A percentile compares a stretch with the other conserved stretches of the same genome.
These are phyloP conservation scores for Aromia moschata DNA, from an alignment of 2,888 invertebrate species.

Conservation along the genomic window DNA sequence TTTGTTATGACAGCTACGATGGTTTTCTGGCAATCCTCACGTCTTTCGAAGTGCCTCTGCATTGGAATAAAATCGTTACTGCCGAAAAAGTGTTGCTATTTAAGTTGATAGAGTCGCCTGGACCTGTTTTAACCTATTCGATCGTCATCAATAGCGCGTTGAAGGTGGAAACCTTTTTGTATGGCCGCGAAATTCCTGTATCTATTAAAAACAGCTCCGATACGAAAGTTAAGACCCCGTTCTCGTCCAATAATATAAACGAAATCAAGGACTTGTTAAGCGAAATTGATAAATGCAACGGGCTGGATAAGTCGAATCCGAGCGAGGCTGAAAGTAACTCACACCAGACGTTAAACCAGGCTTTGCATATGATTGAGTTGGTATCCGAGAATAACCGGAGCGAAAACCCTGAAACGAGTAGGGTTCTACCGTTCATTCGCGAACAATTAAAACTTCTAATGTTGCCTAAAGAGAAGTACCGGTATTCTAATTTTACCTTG, in stretches of 20 bases:
- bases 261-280: neutral
- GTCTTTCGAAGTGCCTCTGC: neutral
- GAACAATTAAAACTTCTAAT: neutral
- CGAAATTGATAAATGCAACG: neutral
- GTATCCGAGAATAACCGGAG: neutral
- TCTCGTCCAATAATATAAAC: no score
- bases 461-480: conserved; percentile 10
- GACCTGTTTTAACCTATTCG: neutral
- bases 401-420: neutral
- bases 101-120: no score
- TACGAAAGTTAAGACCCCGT: neutral
- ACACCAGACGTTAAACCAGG: neutral
- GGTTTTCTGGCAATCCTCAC: neutral
- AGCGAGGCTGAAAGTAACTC: neutral
- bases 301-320: neutral
- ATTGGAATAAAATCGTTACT: neutral
- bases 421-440: neutral
- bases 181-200: no score
- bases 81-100: neutral
- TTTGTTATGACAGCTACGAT: no score
- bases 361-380: neutral
- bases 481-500: conserved; percentile 10
- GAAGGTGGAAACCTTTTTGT: no score
- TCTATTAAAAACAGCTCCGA: no score
- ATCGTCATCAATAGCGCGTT: conserved; percentile 2